Evolutionary conservation across 2,797 vertebrate genomes (phyloP).

Genomic region (Uromys caudimaculatus): DNA sequence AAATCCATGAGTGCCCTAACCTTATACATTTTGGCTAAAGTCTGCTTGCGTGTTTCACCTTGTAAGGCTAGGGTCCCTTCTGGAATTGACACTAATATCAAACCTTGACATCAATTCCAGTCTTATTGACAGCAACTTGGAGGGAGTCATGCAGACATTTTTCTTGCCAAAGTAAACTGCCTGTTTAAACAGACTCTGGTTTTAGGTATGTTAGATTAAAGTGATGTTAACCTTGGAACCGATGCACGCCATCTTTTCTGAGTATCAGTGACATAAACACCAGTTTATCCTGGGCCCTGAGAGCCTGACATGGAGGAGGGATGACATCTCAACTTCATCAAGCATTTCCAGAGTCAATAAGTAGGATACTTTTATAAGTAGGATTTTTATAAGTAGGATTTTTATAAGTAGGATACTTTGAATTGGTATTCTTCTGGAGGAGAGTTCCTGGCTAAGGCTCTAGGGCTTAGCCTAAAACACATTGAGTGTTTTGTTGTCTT

Average conservation of each 20-base stretch:
- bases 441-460: conserved; percentile 14
- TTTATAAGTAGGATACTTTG: conserved; percentile 37
- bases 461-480: neutral
- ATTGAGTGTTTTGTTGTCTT: neutral
- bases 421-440: neutral
- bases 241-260: neutral
- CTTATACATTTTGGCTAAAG: neutral
- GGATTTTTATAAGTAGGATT: too few species aligned
- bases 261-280: conserved; percentile 81
- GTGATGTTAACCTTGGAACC: neutral
- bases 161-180: conserved; percentile 5
- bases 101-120: neutral
- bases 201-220: neutral
- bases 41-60: conserved; percentile 29
- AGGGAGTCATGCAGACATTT: conserved; percentile 11
- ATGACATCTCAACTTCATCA: conserved; percentile 29
- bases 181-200: conserved; percentile 30
- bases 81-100: neutral
- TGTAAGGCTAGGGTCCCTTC: conserved; percentile 26
- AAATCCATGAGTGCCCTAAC: neutral
- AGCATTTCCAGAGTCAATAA: neutral
- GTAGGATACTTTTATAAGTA: conserved; percentile 36
- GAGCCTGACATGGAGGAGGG: neutral
- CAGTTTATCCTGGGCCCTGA: neutral
- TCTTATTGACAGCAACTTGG: conserved; percentile 3